Evolutionary conservation across 2,888 invertebrate genomes (phyloP), one percentile per base, ranked within the genome.

Genomic region (Agriopis aurantiaria): DNA sequence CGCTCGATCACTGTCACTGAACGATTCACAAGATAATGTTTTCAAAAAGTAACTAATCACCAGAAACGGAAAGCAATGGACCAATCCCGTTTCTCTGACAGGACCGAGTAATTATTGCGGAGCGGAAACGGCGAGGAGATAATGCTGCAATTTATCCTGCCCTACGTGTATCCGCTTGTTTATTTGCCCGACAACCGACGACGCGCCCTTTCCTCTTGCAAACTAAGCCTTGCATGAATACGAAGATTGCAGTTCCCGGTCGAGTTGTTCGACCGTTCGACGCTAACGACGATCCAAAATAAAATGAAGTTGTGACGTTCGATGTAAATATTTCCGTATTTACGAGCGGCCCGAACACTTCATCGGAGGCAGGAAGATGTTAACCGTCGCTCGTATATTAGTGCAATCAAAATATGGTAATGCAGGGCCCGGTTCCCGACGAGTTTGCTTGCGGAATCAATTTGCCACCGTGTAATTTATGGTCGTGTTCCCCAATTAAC

Each of bases 401-500:
- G 85, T 83, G 86, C 87, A 92, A 93, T 93, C 91, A 91, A 89
- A 91, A 91, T 92, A 91, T 92, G 91, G 84, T 89, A 91, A 91
- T 93, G 79, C 74, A 23, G 63, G 77, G 78, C 74, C 74, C 75
- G 75, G 85, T 80, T 81, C 79, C 83, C 82, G 81, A 82, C 82
- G 81, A 79, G 85, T 83, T 83, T 80, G 82, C 83, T 85, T 79
- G 87, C 82, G 81, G 86, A 91, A 90, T 93, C 91, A 92, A 93
- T 93, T 93, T 91, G 88, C 89, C 82, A 82, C 84, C 81, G 84
- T 81, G 83, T 89, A 87, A 91, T 93, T 93, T 93, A 93, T 90
- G 88, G 83, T 83, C 90, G 82, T 92, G 93, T 91, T 90, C 88
- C 83, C 88, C 92, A 93, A 94, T 94, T 93, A 94, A 91, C 92